Evolutionary conservation across 2,113 vertebrate species (phyloP), one percentile per base, ranked within the genome.

Genomic region (Nyctibius bracteatus): DNA sequence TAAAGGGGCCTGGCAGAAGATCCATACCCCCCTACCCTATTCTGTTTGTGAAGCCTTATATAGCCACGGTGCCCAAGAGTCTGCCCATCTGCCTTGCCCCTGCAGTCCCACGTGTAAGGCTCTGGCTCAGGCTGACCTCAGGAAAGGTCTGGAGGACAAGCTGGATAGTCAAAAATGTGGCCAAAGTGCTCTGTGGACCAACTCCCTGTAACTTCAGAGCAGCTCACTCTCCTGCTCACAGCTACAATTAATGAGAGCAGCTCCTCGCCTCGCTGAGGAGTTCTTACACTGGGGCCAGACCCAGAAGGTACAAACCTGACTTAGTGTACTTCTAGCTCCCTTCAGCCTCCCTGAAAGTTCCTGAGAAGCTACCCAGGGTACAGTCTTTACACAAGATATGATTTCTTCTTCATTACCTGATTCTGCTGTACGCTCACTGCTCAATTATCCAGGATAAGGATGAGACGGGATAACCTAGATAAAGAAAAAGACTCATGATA

Each of bases 191-290:
- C 46, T 39, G 21, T n/a, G 16, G 13, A 47, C 18, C 20, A 33
- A 12, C 27, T 57, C 6, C 19, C 8, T 15, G 4, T 44, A 33
- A 28, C 37, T 83, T 52, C 21, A 24, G 55, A 31, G 54, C 58
- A 72, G 46, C 25, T n/a, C 47, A 20, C 10, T 39, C 30, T 24
- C 35, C 41, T 72, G 67, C 81, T 68, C 71, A 58, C 52, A 62
- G 47, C 21, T 54, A 25, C 0, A 0, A 9, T 44, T 49, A 41
- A 21, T 0, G 0, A 65, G 46, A 75, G 79, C 51, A 51, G 28
- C 33, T 90, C 47, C 22, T 30, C 0, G 0, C 43, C 35, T 55
- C 5, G 5, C 82, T 67, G n/a, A 83, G 62, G 19, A 54, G 52
- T 35, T 51, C 78, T 65, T 30, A 65, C 5, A 2, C 33, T 33